Conservation (phyloP, 1,140 invertebrate species). For the Belonocnema kinseyi region DNA sequence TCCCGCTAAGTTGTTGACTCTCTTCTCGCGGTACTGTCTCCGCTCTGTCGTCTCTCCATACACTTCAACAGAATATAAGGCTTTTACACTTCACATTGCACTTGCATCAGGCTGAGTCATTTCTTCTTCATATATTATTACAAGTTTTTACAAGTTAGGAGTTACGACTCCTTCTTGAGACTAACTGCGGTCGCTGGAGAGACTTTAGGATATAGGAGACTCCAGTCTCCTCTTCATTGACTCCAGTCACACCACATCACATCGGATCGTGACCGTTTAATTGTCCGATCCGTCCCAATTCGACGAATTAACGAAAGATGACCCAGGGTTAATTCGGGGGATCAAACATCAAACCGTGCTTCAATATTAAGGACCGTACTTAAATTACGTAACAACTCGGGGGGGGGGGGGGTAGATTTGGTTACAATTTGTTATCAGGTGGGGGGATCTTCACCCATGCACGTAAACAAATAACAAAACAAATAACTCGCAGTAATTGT, state of each 20-base stretch:
- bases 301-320: slow-evolving; percentile 11
- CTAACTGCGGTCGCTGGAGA: neutral
- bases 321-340: neutral
- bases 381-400: too few species aligned
- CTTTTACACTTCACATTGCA: too few species aligned
- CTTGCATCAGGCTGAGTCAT: neutral
- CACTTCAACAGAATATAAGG: slow-evolving; percentile 3
- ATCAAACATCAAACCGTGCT: slow-evolving; percentile 2
- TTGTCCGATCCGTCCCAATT: slow-evolving; percentile 22
- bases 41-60: neutral
- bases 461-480: too few species aligned
- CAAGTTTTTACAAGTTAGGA: neutral
- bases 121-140: neutral
- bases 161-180: slow-evolving; percentile 8
- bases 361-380: neutral
- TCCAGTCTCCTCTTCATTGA: slow-evolving; percentile 26
- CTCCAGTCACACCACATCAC: slow-evolving; percentile 21
- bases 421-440: too few species aligned
- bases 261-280: slow-evolving; percentile 25
- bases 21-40: slow-evolving; percentile 1
- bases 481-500: too few species aligned
- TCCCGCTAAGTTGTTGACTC: slow-evolving; percentile 47
- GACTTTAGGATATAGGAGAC: neutral
- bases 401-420: too few species aligned
- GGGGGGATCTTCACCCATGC: too few species aligned